A percentile compares a stretch with the other conserved stretches of the same genome.
phyloP scores from a whole-genome alignment of 2,797 vertebrate species.

The Helostoma temminkii region DNA sequence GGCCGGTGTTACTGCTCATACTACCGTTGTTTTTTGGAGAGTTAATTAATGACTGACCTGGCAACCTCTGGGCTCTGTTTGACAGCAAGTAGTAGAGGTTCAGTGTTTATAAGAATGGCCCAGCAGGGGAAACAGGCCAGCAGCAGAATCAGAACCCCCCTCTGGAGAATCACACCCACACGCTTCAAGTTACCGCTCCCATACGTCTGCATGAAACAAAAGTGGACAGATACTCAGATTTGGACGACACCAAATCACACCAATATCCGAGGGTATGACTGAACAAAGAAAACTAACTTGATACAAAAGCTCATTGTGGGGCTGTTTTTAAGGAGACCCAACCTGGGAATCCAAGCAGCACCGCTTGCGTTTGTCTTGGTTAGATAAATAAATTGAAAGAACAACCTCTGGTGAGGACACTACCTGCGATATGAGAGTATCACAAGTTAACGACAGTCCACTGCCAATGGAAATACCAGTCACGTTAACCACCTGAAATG shows the following conservation, averaged over 20 bases:
- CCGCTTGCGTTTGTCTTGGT: constrained; percentile 15
- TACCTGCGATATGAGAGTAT: constrained; percentile 94
- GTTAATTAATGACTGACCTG: constrained; percentile 78
- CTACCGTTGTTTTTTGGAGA: background rate
- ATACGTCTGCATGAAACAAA: constrained; percentile 84
- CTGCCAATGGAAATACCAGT: constrained; percentile 87
- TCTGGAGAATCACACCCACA: constrained; percentile 92
- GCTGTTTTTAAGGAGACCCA: constrained; percentile 29
- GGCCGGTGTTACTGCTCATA: too few relatives aligned
- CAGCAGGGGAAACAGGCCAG: constrained; percentile 94
- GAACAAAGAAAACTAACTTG: constrained; percentile 50
- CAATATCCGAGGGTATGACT: background rate
- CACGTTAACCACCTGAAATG: constrained; percentile 89
- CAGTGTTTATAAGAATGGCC: constrained; percentile 92
- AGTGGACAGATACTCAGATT: background rate
- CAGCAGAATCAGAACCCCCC: constrained; percentile 88
- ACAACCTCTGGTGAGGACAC: constrained; percentile 1
- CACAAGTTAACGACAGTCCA: constrained; percentile 89
- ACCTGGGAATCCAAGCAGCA: constrained; percentile 49
- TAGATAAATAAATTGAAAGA: constrained; percentile 38
- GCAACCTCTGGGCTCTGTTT: constrained; percentile 87
- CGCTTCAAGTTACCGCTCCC: constrained; percentile 91
- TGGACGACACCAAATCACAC: constrained; percentile 14
- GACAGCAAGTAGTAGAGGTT: constrained; percentile 86
- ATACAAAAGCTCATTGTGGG: constrained; percentile 45